Evolutionary conservation across 2,113 vertebrate genomes (phyloP).

Genomic region (Meles meles): DNA sequence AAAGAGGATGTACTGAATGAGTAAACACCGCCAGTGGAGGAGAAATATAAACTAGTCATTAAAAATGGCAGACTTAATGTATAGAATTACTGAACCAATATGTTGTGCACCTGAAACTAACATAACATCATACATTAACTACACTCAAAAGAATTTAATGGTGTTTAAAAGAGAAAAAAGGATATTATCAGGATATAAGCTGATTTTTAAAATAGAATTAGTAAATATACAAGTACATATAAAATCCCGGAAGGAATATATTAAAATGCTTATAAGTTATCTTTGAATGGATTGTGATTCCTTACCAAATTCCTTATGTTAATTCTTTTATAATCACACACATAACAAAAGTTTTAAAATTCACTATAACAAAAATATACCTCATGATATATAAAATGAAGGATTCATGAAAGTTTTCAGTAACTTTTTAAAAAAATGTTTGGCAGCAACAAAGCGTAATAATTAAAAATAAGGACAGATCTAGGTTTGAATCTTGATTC

Average conservation of each 20-base stretch:
- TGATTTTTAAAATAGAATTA: background rate
- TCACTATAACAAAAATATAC: conserved; percentile 15
- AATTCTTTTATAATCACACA: conserved; percentile 14
- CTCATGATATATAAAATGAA: conserved; percentile 31
- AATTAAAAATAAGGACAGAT: background rate
- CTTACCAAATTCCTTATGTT: background rate
- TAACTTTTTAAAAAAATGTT: background rate
- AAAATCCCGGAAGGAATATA: background rate
- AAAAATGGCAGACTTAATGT: background rate
- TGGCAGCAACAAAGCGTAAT: background rate
- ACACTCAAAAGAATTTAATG: background rate
- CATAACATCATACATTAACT: background rate
- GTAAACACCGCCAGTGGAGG: background rate
- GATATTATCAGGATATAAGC: background rate
- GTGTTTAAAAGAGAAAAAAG: conserved; percentile 1
- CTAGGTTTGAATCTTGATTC: background rate
- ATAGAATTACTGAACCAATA: background rate
- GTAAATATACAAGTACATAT: background rate
- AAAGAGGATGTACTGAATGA: background rate
- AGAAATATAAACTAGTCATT: background rate
- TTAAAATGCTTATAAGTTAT: conserved; percentile 14
- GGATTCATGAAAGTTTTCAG: background rate
- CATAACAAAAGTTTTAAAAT: background rate
- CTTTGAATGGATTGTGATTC: background rate
- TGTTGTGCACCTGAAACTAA: background rate